Evolutionary conservation across 2,888 invertebrate genomes (phyloP).

Genomic region (Leistus spinibarbis): DNA sequence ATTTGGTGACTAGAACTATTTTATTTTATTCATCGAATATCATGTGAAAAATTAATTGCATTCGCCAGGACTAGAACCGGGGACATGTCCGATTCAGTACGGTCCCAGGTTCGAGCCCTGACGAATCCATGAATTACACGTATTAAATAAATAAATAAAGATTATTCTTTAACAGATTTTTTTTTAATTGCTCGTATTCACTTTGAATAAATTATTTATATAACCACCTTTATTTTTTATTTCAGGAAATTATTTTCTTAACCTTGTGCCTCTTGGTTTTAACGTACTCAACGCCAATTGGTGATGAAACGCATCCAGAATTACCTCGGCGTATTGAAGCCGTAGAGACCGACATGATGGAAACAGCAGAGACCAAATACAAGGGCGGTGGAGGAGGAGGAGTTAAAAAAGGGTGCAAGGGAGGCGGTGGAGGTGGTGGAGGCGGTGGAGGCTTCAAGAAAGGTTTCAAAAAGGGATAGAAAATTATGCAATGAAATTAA

Average conservation of each 20-base stretch:
- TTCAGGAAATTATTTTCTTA: background rate
- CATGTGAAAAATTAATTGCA: no score
- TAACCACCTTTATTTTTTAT: background rate
- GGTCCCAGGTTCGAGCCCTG: no score
- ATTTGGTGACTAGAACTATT: no score
- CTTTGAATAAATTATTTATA: no score
- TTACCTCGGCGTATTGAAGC: background rate
- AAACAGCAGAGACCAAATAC: conserved; percentile 22
- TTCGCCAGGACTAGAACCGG: no score
- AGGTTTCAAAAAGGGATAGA: conserved; percentile 7
- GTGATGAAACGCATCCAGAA: background rate
- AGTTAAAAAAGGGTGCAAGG: background rate
- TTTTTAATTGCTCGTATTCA: no score
- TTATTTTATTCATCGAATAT: no score
- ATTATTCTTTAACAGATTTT: no score
- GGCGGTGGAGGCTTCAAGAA: background rate
- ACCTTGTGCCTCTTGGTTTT: background rate
- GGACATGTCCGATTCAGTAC: no score
- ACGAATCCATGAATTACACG: no score
- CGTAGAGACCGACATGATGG: conserved; percentile 2
- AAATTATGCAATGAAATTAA: no score
- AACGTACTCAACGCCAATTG: background rate
- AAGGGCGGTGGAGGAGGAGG: conserved; percentile 11
- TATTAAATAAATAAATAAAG: no score
- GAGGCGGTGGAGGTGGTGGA: background rate